phyloP scores from a whole-genome alignment of 2,888 invertebrate genomes.

The Ectropis crepuscularia region DNA sequence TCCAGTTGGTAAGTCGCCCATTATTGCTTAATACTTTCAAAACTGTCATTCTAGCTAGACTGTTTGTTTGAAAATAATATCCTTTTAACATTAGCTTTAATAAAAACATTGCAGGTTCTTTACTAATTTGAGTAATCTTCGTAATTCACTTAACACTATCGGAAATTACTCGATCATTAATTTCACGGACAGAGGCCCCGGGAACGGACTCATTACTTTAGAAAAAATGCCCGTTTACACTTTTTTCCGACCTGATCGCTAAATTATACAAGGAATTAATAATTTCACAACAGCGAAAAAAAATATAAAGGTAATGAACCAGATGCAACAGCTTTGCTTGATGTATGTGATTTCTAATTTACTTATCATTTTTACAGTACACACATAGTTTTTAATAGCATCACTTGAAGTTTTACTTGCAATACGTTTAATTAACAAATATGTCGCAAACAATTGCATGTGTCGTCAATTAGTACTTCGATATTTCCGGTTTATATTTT shows the following conservation, averaged over 20 bases:
- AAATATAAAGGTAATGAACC: background rate
- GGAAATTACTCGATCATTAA: constrained; percentile 47
- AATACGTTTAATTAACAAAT: background rate
- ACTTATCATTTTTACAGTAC: no score
- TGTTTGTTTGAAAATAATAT: no score
- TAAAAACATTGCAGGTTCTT: background rate
- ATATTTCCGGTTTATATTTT: constrained; percentile 21
- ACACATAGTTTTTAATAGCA: no score
- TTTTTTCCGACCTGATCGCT: constrained; percentile 7
- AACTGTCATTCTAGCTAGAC: no score
- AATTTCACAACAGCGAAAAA: constrained; percentile 9
- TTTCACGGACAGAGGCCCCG: constrained; percentile 53
- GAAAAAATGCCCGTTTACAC: constrained; percentile 53
- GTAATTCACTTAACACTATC: constrained; percentile 48
- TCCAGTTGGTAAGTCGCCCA: constrained; percentile 41
- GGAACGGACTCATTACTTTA: constrained; percentile 60
- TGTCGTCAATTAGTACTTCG: background rate
- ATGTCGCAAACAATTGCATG: constrained; percentile 24
- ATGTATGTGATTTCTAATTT: background rate
- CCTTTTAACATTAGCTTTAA: background rate
- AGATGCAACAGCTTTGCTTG: background rate
- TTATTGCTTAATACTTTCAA: no score
- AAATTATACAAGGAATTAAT: constrained; percentile 5
- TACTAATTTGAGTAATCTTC: background rate
- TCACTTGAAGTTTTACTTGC: background rate